A percentile compares a stretch with the other conserved stretches of the same genome.
Evolutionary conservation across 1,140 invertebrate genomes (phyloP).

Genomic region (Phymorhynchus buccinoides): DNA sequence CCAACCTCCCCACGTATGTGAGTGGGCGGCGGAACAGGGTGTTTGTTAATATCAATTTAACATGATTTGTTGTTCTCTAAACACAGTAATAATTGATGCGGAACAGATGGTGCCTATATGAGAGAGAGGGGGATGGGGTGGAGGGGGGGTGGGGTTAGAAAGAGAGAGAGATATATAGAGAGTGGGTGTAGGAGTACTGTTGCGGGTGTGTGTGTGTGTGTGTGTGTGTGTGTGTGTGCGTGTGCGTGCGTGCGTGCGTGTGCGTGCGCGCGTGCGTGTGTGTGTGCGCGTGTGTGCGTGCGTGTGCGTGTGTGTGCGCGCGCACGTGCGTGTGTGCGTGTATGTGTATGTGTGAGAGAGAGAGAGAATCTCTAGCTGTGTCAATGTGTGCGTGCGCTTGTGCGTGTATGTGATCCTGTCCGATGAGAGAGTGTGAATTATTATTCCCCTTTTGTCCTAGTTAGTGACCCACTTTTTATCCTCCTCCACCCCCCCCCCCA

Average conservation of each 20-base stretch:
- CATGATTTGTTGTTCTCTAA: too few species aligned
- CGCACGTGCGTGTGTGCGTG: neutral
- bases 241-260: constrained; percentile 3
- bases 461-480: too few species aligned
- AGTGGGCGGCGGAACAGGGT: too few species aligned
- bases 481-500: too few species aligned
- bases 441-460: too few species aligned
- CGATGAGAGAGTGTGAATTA: neutral
- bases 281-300: neutral
- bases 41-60: too few species aligned
- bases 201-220: neutral
- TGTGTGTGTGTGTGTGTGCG: constrained; percentile 15
- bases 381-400: neutral
- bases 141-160: neutral
- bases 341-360: neutral
- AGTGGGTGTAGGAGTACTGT: neutral
- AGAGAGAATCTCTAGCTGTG: neutral
- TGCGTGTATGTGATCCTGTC: neutral
- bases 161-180: neutral
- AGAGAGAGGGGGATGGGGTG: too few species aligned
- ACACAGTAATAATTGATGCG: too few species aligned
- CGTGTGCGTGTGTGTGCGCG: constrained; percentile 10
- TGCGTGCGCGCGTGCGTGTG: neutral
- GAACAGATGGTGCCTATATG: too few species aligned
- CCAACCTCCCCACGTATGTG: too few species aligned